Evolutionary conservation across 2,113 vertebrate genomes (phyloP).

Genomic region (Cyprinus carpio): DNA sequence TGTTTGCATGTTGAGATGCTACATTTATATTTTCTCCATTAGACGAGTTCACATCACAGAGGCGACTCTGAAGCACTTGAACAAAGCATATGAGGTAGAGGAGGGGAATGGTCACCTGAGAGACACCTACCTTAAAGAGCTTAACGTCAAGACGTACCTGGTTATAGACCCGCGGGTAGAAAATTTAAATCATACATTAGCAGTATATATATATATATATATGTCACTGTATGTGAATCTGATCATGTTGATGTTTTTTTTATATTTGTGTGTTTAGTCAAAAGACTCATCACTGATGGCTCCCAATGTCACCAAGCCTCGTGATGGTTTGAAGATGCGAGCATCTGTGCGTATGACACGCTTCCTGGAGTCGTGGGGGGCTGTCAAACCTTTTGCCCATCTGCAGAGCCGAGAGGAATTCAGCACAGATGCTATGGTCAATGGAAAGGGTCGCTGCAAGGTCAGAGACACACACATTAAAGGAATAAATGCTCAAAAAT

Average conservation of each 20-base stretch:
- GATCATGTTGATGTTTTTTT: constrained; percentile 19
- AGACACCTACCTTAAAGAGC: constrained; percentile 90
- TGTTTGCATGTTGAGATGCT: neutral
- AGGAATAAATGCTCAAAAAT: neutral
- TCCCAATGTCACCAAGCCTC: constrained; percentile 76
- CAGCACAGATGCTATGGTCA: constrained; percentile 76
- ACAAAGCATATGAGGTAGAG: constrained; percentile 94
- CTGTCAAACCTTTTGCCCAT: constrained; percentile 93
- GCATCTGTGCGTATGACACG: constrained; percentile 95
- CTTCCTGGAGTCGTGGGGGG: constrained; percentile 97
- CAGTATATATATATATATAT: neutral
- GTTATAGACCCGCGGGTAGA: constrained; percentile 85
- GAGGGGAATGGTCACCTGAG: constrained; percentile 89
- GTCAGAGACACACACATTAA: constrained; percentile 64
- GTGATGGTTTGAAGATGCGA: constrained; percentile 91
- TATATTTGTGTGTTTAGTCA: constrained; percentile 71
- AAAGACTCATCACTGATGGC: constrained; percentile 77
- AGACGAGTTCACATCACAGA: constrained; percentile 98
- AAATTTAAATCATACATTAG: neutral
- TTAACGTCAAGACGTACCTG: constrained; percentile 88
- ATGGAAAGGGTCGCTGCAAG: constrained; percentile 78
- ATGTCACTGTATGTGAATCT: neutral
- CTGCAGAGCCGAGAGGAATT: constrained; percentile 88
- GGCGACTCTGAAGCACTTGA: constrained; percentile 91
- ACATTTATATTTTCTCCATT: neutral